Base-by-base conservation (phyloP, 2,113 vertebrate species). In the Porphyrio hochstetteri region DNA sequence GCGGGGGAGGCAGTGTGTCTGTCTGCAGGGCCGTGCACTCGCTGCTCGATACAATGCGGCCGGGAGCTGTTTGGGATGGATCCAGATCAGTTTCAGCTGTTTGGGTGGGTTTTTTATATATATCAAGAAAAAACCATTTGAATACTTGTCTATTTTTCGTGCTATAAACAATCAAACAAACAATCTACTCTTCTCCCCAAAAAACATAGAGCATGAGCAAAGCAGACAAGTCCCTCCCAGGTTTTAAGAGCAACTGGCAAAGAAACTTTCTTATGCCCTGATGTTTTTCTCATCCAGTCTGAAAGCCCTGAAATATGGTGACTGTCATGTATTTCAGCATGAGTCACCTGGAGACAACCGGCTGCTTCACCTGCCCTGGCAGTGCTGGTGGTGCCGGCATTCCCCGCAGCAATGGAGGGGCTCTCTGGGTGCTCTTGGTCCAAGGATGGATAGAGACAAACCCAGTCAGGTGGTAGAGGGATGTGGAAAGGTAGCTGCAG, bases 231-330 rank as follows among this genome's bases (percentile, higher is more conserved):
- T 81, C 38, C 42, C 35, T 76, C 35, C 57, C 55, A 38, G 63
- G 20, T 60, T 91, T 88, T 55, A 63, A 81, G 50, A 88, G n/a
- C 46, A 80, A 65, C 42, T 92, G 0, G 0, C 18, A 50, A 79
- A 82, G 88, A 88, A 93, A 88, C 71, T 90, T 92, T 90, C 63
- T 81, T 84, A 84, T 0, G 1, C 74, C 72, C 86, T 83, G 63
- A 61, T 94, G 92, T 92, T 96, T 90, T 88, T 77, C 70, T 94
- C 92, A 76, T 77, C 50, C 59, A 36, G 65, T 71, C 64, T 10
- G 10, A 92, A 94, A 95, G 65, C 65, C 56, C 61, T 96, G 88
- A 96, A 95, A 95, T 82, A 84, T 1, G 16, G 75, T 53, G 75
- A 94, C 88, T 31, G 5, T 92, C 92, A 84, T 93, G 83, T 75